Conservation (phyloP, 1,140 invertebrate genomes). For the Reticulitermes speratus region DNA sequence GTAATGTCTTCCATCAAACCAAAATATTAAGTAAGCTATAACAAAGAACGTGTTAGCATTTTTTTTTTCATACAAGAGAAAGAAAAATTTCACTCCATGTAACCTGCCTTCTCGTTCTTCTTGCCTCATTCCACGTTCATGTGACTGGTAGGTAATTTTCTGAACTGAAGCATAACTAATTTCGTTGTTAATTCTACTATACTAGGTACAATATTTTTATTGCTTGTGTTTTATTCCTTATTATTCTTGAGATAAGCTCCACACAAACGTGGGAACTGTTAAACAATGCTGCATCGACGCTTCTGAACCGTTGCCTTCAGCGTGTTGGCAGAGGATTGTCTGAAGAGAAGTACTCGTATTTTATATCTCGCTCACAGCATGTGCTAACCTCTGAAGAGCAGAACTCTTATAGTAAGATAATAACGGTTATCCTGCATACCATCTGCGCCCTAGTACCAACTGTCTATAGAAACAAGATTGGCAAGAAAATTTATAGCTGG, state of each 20-base stretch:
- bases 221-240: background rate
- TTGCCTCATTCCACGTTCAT: background rate
- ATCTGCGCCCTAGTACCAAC: no score
- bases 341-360: no score
- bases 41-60: background rate
- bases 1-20: background rate
- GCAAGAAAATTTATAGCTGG: no score
- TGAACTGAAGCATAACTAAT: conserved; percentile 2
- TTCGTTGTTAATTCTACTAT: background rate
- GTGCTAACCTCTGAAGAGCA: no score
- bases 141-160: background rate
- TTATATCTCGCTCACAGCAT: no score
- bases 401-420: no score
- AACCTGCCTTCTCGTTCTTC: background rate
- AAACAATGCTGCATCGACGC: background rate
- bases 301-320: background rate
- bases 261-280: background rate
- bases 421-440: no score
- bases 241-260: background rate
- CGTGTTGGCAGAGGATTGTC: background rate
- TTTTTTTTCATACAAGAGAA: background rate
- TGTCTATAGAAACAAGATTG: no score
- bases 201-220: background rate
- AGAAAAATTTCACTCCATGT: background rate
- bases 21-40: background rate